Base-by-base conservation (phyloP, 2,797 vertebrate genomes). In the Yasuhikotakia modesta region DNA sequence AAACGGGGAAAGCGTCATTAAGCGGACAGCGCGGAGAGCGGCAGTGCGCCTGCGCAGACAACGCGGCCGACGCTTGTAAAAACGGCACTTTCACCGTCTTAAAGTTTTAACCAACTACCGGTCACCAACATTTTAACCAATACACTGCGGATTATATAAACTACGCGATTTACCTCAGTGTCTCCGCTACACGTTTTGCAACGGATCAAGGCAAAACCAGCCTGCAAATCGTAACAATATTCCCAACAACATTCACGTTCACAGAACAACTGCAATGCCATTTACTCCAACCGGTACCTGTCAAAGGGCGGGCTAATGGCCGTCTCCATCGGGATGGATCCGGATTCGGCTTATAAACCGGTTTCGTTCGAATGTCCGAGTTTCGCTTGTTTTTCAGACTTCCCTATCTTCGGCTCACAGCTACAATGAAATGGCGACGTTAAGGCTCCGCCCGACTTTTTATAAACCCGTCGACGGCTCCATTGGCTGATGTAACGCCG, bases 361-460 rank as follows among this genome's bases (percentile, higher is more conserved):
- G 82, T 87, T 85, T 84, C 87, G 88, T 83, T 83, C 87, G 78
- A 90, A 86, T 86, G 70, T 90, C 90, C 87, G 87, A 88, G 86
- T 87, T 87, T 85, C 87, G 72, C 85, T n/a, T n/a, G 87, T 80
- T 82, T 88, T 85, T 85, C 81, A 79, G 79, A 58, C 87, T 80
- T 86, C 87, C 87, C 85, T 83, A 81, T 83, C 78, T 70, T 75
- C 83, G 70, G 76, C 1, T 77, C 86, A 89, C 87, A 83, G 91
- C 94, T 94, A 93, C 94, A 93, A 88, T 93, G 96, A 97, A 98
- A 98, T 97, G 96, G 96, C 96, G 96, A 94, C 93, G 78, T 70
- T 60, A 82, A 88, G 91, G 83, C 87, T 92, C 91, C 91, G 92
- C 91, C 94, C 92, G 92, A 84, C 76, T 22, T 76, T 96, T 94